Conservation (phyloP, 2,797 vertebrate species). For the Ficedula albicollis region DNA sequence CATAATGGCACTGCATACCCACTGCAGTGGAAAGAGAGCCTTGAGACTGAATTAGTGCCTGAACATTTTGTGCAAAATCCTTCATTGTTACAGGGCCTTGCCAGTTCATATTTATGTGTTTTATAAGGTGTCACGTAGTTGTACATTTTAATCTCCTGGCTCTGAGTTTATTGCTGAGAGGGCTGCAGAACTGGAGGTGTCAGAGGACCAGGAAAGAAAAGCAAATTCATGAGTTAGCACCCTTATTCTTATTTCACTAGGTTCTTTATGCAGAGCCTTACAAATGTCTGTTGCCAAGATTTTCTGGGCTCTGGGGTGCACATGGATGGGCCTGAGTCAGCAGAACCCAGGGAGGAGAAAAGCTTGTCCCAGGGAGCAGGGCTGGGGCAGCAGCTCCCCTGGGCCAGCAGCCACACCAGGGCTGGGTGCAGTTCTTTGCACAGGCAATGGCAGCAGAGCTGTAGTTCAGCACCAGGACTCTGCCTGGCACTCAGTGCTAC, state of each 20-base stretch:
- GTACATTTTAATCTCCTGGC: conserved; percentile 35
- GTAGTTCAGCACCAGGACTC: background rate
- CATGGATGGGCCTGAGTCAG: background rate
- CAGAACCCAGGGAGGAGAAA: background rate
- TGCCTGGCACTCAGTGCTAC: background rate
- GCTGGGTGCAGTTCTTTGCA: background rate
- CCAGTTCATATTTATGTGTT: conserved; percentile 26
- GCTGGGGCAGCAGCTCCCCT: background rate
- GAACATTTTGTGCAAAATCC: conserved; percentile 21
- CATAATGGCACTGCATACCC: background rate
- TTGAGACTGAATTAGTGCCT: conserved; percentile 30
- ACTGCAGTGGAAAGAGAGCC: conserved; percentile 11
- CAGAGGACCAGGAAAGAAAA: background rate
- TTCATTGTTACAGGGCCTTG: conserved; percentile 2
- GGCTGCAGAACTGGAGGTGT: background rate
- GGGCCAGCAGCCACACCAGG: background rate
- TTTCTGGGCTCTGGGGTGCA: background rate
- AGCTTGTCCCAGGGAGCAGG: rapidly evolving
- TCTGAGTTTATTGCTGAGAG: conserved; percentile 7
- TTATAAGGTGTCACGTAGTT: conserved; percentile 21
- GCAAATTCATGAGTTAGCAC: background rate
- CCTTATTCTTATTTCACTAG: background rate
- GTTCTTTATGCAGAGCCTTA: background rate
- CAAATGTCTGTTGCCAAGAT: rapidly evolving
- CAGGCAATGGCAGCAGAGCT: background rate